phyloP scores from a whole-genome alignment of 1,140 invertebrate genomes.

The Drosophila pruinosa region DNA sequence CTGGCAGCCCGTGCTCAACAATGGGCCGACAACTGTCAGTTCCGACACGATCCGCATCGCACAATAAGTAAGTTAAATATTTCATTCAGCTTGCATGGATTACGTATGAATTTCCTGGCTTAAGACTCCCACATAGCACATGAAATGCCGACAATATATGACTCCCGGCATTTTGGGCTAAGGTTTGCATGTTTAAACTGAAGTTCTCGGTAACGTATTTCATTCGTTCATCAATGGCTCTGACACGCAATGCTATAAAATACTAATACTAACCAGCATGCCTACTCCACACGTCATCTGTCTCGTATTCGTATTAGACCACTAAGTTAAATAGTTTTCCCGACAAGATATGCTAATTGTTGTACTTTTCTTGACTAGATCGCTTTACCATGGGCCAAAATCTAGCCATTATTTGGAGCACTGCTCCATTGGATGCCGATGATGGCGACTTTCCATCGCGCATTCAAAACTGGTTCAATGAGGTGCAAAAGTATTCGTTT shows the following conservation, averaged over 20 bases:
- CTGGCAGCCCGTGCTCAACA: slow-evolving; percentile 90
- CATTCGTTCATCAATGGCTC: slow-evolving; percentile 8
- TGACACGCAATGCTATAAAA: slow-evolving; percentile 56
- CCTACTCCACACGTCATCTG: not conserved
- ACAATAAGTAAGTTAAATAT: slow-evolving; percentile 85
- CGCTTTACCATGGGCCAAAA: slow-evolving; percentile 93
- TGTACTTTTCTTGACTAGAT: slow-evolving; percentile 77
- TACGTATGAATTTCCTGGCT: not conserved
- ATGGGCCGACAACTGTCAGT: slow-evolving; percentile 91
- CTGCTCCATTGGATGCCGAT: slow-evolving; percentile 86
- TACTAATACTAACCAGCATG: slow-evolving; percentile 65
- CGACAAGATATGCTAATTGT: not conserved
- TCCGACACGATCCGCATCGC: slow-evolving; percentile 88
- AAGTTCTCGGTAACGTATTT: slow-evolving; percentile 10
- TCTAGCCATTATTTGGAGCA: slow-evolving; percentile 91
- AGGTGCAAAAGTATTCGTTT: slow-evolving; percentile 89
- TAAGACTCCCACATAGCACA: not conserved
- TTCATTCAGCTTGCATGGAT: not conserved
- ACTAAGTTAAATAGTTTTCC: not conserved
- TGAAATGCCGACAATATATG: slow-evolving; percentile 21
- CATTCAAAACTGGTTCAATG: slow-evolving; percentile 91
- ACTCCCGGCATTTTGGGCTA: slow-evolving; percentile 45
- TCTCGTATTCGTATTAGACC: not conserved
- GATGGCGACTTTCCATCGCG: slow-evolving; percentile 89
- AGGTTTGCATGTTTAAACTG: slow-evolving; percentile 47